Evolutionary conservation across 1,140 invertebrate genomes (phyloP).

Genomic region (Neomicropteryx cornuta): DNA sequence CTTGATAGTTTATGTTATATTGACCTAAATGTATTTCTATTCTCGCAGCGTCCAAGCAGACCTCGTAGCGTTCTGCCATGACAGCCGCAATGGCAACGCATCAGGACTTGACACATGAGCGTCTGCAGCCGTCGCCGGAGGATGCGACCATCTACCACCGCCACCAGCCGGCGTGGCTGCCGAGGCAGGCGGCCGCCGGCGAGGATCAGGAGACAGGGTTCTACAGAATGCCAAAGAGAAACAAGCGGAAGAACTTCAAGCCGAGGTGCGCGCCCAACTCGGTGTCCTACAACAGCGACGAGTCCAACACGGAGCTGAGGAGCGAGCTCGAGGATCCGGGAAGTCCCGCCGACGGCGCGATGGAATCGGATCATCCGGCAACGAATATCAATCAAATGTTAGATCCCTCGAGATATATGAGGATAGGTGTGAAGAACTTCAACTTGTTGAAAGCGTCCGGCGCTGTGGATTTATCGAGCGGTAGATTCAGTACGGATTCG

Average conservation of each 20-base stretch:
- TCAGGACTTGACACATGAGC: slow-evolving; percentile 35
- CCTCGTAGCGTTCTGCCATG: no score
- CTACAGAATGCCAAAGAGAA: slow-evolving; percentile 44
- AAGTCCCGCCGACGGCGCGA: slow-evolving; percentile 35
- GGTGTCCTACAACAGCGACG: slow-evolving; percentile 33
- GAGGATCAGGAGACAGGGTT: slow-evolving; percentile 34
- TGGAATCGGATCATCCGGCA: no score
- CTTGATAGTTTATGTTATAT: no score
- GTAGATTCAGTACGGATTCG: slow-evolving; percentile 36
- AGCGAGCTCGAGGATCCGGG: slow-evolving; percentile 27
- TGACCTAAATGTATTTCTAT: no score
- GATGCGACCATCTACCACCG: slow-evolving; percentile 29
- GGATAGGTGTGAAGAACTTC: slow-evolving; percentile 39
- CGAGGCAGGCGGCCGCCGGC: slow-evolving; percentile 33
- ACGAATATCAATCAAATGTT: no score
- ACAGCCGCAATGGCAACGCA: slow-evolving; percentile 38
- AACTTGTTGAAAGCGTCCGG: slow-evolving; percentile 31
- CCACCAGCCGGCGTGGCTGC: slow-evolving; percentile 27
- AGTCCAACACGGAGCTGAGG: slow-evolving; percentile 30
- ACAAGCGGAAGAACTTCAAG: slow-evolving; percentile 58
- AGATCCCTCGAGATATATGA: slow-evolving; percentile 15
- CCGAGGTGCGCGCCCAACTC: slow-evolving; percentile 46
- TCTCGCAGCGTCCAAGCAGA: no score
- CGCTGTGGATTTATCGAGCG: slow-evolving; percentile 33
- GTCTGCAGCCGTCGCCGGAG: slow-evolving; percentile 29